Percentiles rank a stretch among this genome's conserved stretches.
Conservation (phyloP, 1,140 invertebrate species). For the Aphis gossypii region DNA sequence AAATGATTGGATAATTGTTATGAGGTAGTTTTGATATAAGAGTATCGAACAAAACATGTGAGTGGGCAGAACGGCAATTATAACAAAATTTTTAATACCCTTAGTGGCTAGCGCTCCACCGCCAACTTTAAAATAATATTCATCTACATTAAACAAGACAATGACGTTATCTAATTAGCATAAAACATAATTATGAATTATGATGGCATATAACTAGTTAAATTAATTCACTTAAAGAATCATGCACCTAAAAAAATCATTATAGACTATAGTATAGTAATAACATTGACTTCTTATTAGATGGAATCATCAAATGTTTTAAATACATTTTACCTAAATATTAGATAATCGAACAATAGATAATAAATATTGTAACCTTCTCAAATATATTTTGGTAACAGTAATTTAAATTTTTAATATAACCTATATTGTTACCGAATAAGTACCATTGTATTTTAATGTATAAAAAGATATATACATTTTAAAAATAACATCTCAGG, state of each 20-base stretch:
- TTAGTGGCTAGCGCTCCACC: too few relatives aligned
- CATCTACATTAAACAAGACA: too few relatives aligned
- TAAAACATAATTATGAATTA: too few relatives aligned
- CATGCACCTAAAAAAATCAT: background rate
- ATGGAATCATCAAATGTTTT: background rate
- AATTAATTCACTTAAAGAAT: background rate
- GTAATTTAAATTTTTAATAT: background rate
- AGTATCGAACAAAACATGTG: too few relatives aligned
- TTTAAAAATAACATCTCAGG: background rate
- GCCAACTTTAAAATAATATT: too few relatives aligned
- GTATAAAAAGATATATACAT: background rate
- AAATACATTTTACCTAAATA: background rate
- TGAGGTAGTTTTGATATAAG: too few relatives aligned
- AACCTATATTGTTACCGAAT: background rate
- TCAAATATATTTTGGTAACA: background rate
- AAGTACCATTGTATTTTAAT: background rate
- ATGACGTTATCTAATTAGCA: too few relatives aligned
- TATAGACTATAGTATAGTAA: background rate
- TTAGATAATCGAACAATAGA: too few relatives aligned
- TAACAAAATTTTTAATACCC: too few relatives aligned
- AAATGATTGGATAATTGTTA: too few relatives aligned
- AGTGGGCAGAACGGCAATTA: too few relatives aligned
- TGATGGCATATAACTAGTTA: too few relatives aligned
- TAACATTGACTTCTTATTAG: background rate
- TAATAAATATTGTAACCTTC: background rate